Conservation (phyloP, 2,113 vertebrate genomes). For the Rhinogobius similis region DNA sequence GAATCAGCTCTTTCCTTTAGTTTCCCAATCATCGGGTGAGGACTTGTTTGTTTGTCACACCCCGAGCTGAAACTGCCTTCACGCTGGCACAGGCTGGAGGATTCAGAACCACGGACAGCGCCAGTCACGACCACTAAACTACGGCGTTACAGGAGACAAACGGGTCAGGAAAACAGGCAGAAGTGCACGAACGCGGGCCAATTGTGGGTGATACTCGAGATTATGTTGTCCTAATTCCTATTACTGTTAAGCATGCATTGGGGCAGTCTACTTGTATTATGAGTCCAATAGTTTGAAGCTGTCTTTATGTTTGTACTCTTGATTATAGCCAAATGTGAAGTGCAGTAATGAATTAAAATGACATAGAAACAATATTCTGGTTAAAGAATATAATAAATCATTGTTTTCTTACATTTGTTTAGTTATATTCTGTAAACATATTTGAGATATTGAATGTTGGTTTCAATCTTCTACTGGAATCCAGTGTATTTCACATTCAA, state of each 20-base stretch:
- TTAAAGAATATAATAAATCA: too few relatives aligned
- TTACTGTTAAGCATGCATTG: neutral
- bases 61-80: conserved; percentile 32
- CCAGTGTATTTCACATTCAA: too few relatives aligned
- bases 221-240: neutral
- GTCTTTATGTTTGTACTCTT: neutral
- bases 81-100: conserved; percentile 27
- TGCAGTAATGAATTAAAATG: too few relatives aligned
- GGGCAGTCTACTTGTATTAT: neutral
- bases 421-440: too few relatives aligned
- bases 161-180: neutral
- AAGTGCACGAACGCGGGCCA: neutral
- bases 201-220: neutral
- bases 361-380: too few relatives aligned
- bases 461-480: too few relatives aligned
- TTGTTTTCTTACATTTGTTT: too few relatives aligned
- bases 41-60: conserved; percentile 53
- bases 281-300: neutral
- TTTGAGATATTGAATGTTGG: too few relatives aligned
- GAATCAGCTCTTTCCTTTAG: conserved; percentile 17
- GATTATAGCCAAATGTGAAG: neutral
- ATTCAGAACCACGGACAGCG: conserved; percentile 72
- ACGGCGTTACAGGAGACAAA: neutral
- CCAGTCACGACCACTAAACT: neutral
- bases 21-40: conserved; percentile 12